These are phyloP conservation scores for Mus minutoides DNA, from an alignment of 2,797 vertebrate genomes.

Conservation along the genomic window DNA sequence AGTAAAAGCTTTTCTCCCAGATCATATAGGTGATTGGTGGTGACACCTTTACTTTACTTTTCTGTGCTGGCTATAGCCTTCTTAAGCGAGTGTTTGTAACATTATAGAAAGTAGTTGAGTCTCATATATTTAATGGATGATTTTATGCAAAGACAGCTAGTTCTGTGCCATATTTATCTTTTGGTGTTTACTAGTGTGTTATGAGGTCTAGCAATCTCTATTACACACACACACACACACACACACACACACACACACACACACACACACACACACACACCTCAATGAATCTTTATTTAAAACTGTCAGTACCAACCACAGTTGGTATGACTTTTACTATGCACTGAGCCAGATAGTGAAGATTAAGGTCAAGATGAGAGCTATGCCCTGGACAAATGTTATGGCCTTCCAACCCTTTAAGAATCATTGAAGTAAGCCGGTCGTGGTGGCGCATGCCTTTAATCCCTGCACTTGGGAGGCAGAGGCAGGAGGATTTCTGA, in stretches of 20 bases:
- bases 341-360: constrained; percentile 13
- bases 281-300: constrained; percentile 7
- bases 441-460: no score
- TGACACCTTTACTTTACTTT: constrained; percentile 24
- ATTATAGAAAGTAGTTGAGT: not conserved
- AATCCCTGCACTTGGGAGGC: no score
- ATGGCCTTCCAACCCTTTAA: not conserved
- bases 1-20: constrained; percentile 25
- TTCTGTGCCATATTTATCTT: constrained; percentile 43
- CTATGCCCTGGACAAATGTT: constrained; percentile 36
- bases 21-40: not conserved
- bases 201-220: not conserved
- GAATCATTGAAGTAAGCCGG: constrained; percentile 31
- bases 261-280: not conserved
- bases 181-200: constrained; percentile 37
- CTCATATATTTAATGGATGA: constrained; percentile 31
- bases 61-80: not conserved
- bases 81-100: constrained; percentile 24
- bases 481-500: no score
- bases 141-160: constrained; percentile 40
- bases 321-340: not conserved
- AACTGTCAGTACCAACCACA: not conserved
- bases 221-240: not conserved
- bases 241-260: not conserved
- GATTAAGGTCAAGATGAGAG: constrained; percentile 11